Percentiles rank a stretch among this genome's conserved stretches.
Evolutionary conservation across 1,140 invertebrate genomes (phyloP).

Genomic region (Dendrolimus punctatus): DNA sequence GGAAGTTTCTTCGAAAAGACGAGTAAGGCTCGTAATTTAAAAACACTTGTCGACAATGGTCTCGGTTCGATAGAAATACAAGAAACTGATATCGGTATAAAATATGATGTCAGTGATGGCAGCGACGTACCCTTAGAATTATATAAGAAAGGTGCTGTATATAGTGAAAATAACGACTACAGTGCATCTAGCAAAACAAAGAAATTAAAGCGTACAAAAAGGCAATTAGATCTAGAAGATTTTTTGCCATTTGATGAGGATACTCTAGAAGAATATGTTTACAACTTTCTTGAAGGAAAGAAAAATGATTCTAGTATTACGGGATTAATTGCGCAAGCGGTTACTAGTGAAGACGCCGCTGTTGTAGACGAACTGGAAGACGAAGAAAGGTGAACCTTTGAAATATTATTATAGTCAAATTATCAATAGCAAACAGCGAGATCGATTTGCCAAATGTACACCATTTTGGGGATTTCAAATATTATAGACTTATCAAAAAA

Average conservation of each 20-base stretch:
- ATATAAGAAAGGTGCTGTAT: constrained; percentile 74
- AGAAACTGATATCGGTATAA: constrained; percentile 70
- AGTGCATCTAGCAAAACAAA: constrained; percentile 36
- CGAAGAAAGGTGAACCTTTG: constrained; percentile 25
- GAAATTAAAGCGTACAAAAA: constrained; percentile 40
- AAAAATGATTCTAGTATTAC: constrained; percentile 48
- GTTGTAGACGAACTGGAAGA: constrained; percentile 29
- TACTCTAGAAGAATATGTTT: constrained; percentile 52
- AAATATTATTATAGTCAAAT: too few relatives aligned
- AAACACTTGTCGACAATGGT: constrained; percentile 46
- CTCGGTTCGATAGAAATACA: constrained; percentile 67
- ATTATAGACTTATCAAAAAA: too few relatives aligned
- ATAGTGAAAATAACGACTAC: constrained; percentile 64
- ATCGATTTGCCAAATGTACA: too few relatives aligned
- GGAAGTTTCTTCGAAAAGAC: constrained; percentile 23
- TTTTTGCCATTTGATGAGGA: constrained; percentile 57
- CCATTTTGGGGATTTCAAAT: too few relatives aligned
- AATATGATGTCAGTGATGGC: constrained; percentile 72
- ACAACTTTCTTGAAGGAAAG: constrained; percentile 48
- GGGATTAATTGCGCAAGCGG: constrained; percentile 47
- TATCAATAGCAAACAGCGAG: too few relatives aligned
- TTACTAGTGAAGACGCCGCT: constrained; percentile 39
- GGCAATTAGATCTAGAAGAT: constrained; percentile 50
- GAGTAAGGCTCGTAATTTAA: constrained; percentile 45
- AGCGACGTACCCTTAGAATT: constrained; percentile 65